phyloP scores from a whole-genome alignment of 2,113 vertebrate genomes.

The Bufo gargarizans region DNA sequence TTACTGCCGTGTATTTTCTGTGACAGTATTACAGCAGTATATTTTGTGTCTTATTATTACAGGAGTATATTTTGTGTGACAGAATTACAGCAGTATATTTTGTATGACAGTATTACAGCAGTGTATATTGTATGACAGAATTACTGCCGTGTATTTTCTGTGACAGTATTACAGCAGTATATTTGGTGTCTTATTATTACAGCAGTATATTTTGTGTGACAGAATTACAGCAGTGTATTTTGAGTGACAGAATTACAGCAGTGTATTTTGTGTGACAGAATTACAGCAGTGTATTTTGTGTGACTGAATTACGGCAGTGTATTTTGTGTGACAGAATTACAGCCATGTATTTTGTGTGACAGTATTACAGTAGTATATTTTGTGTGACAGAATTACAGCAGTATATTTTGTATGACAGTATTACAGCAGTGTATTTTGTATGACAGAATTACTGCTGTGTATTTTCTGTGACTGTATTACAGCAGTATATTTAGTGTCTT shows the following conservation, averaged over 20 bases:
- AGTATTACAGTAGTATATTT: neutral
- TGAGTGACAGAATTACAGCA: neutral
- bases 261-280: neutral
- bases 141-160: neutral
- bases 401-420: neutral
- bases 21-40: neutral
- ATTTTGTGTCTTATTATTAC: too few relatives aligned
- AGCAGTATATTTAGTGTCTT: neutral
- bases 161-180: too few relatives aligned
- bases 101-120: neutral
- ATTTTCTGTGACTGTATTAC: neutral
- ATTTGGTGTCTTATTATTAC: neutral
- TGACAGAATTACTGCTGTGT: too few relatives aligned
- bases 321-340: neutral
- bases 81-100: neutral
- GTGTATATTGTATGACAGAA: neutral
- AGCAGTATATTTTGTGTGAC: accelerated
- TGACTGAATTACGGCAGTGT: neutral
- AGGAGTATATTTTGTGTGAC: neutral
- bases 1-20: too few relatives aligned
- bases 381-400: neutral
- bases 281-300: neutral
- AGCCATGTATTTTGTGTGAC: too few relatives aligned
- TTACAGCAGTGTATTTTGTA: neutral
- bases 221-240: neutral